phyloP scores from a whole-genome alignment of 2,113 vertebrate genomes.

The Urocolius indicus region DNA sequence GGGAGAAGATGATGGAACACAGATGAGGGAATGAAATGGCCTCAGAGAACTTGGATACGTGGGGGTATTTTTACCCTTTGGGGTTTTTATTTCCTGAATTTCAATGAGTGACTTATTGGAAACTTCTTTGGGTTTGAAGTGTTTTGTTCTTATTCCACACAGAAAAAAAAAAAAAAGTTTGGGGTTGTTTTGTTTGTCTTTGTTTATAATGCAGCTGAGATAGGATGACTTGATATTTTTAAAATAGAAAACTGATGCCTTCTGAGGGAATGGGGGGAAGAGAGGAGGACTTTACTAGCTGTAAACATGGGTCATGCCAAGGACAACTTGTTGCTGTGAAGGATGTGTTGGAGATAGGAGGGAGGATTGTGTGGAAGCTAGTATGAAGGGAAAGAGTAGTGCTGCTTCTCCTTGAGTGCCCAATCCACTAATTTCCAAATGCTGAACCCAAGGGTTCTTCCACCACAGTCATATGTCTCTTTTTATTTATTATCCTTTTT shows the following conservation, averaged over 20 bases:
- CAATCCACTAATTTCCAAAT: neutral
- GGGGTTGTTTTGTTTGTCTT: conserved; percentile 66
- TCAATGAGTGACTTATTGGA: conserved; percentile 74
- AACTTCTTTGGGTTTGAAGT: conserved; percentile 63
- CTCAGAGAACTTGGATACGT: conserved; percentile 55
- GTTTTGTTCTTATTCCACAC: conserved; percentile 55
- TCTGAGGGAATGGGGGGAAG: conserved; percentile 43
- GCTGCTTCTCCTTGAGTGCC: neutral
- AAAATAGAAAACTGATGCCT: conserved; percentile 65
- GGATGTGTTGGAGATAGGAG: neutral
- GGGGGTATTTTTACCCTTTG: conserved; percentile 71
- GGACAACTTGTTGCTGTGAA: conserved; percentile 52
- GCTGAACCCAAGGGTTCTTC: neutral
- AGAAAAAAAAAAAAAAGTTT: conserved; percentile 26
- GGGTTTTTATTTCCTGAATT: conserved; percentile 74
- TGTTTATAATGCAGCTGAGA: conserved; percentile 65
- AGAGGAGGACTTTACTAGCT: conserved; percentile 37
- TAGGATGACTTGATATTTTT: conserved; percentile 70
- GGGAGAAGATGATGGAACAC: conserved; percentile 66
- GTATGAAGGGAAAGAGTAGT: neutral
- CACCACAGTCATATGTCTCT: neutral
- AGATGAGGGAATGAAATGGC: conserved; percentile 61
- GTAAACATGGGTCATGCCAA: conserved; percentile 52
- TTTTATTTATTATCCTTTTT: neutral
- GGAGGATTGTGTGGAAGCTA: neutral